Base-by-base conservation (phyloP, 2,888 invertebrate species). In the Dolichopus griseipennis region DNA sequence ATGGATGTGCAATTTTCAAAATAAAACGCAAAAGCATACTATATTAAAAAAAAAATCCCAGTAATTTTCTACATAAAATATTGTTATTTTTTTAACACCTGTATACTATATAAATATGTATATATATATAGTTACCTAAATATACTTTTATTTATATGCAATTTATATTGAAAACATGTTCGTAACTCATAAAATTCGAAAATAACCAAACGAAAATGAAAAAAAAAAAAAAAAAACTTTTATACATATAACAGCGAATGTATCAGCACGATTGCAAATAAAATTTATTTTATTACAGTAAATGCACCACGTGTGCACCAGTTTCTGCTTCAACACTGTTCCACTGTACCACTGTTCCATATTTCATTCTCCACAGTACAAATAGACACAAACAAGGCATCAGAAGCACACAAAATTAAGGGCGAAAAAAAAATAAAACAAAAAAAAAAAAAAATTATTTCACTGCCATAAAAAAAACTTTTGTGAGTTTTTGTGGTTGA, bases 251-350 rank as follows among this genome's bases (percentile, higher is more conserved):
- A 52, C n/a, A 18, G 5, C 27, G 37, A 52, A 52, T 18, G 18
- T 52, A 52, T 52, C 52, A 52, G 52, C 52, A 52, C 52, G 52
- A 52, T 4, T 52, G 52, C 52, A 52, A 52, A 52, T 52, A 52
- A 52, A 52, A 52, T 52, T 52, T 52, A 52, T 52, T 52, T 52
- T 52, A 52, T 52, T 52, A 52, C 18, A 52, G 18, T 15, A n/a
- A 52, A n/a, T 52, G 52, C 52, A 52, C 52, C 52, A 52, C 52
- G 52, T 52, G 52, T 52, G 52, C 52, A 52, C 8, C 8, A 10
- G 37, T 12, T 37, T 18, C 41, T 12, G 12, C n/a, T n/a, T n/a
- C 18, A 52, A 27, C 52, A 52, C 15, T 52, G 18, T n/a, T 52
- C 52, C 15, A 52, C 41, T 12, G 12, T 52, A 52, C 2, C 52